Percentiles rank a stretch among this genome's conserved stretches.
Conservation (phyloP, 2,888 invertebrate species). For the Cheilosia variabilis region DNA sequence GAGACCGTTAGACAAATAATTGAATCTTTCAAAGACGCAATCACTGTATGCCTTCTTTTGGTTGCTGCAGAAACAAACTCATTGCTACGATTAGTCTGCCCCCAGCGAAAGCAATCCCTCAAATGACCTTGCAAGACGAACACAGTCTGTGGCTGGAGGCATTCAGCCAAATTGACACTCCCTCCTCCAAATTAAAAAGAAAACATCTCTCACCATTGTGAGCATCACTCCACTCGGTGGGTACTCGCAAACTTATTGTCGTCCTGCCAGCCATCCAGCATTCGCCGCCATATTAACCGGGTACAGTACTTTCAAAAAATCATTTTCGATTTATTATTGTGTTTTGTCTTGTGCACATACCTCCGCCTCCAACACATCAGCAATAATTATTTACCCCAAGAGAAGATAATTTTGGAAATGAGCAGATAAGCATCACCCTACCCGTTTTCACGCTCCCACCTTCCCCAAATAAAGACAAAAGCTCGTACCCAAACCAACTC, state of each 20-base stretch:
- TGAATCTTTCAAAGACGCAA: too few species aligned
- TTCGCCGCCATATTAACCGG: neutral
- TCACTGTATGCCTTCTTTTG: too few species aligned
- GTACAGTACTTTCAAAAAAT: constrained; percentile 35
- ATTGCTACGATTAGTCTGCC: neutral
- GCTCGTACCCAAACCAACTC: neutral
- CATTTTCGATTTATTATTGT: constrained; percentile 39
- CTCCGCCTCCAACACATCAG: constrained; percentile 1
- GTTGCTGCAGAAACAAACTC: neutral
- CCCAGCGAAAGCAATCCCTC: constrained; percentile 14
- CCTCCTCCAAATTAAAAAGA: constrained; percentile 13
- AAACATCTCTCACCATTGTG: neutral
- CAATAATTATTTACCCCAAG: constrained; percentile 54
- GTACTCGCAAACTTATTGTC: neutral
- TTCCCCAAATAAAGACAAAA: neutral
- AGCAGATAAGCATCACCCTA: constrained; percentile 21
- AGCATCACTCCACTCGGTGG: neutral
- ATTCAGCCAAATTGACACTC: constrained; percentile 50
- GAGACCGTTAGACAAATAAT: too few species aligned
- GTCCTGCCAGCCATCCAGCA: neutral
- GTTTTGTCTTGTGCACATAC: constrained; percentile 20
- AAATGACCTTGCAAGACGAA: constrained; percentile 39
- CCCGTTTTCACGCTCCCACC: neutral
- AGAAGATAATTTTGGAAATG: constrained; percentile 60
- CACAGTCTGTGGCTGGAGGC: constrained; percentile 29